Evolutionary conservation across 2,888 invertebrate species (phyloP), one percentile per base, ranked within the genome.

Genomic region (Andrena haemorrhoa): DNA sequence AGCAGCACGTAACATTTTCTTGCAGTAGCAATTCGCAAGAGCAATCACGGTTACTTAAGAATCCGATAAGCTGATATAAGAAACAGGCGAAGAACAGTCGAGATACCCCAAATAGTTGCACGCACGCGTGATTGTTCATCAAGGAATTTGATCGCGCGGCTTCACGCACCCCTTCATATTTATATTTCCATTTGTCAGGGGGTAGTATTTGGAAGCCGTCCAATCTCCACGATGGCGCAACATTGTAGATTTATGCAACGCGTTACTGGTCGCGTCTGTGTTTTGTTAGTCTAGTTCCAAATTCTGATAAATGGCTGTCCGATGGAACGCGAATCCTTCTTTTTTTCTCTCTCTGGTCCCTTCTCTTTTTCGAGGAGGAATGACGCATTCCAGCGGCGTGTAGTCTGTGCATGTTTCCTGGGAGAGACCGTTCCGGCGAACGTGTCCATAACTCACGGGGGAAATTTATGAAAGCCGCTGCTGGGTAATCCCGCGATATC

Each of bases 401-500:
- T 16, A 58, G 56, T 26, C n/a, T 68, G 16, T 10, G 68, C 53
- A 6, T 8, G 56, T 75, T 72, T 75, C 41, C 64, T 31, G 51
- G 16, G 58, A 56, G 66, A 51, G 26, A 66, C 58, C 33, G 72
- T 31, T 70, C n/a, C 16, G 26, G 47, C 29, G 23, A 29, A 29
- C 47, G 23, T 20, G 20, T 20, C 20, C 71, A 64, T 84, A 88
- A 83, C 73, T 75, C 63, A 16, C 20, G 33, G 1, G 8, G 26
- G 60, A 61, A 82, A 88, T 88, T 86, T 87, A 88, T 73, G 79
- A 85, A 83, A 58, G 72, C 49, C 53, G 41, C 65, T 8, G 26
- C 2, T 29, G 77, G 68, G 68, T 75, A 63, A 64, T 73, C 65
- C 47, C 41, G 63, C 77, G 72, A 84, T 84, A 83, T 77, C 72